Evolutionary conservation across 2,797 vertebrate species (phyloP), one percentile per base, ranked within the genome.

Genomic region (Phoeniculus purpureus): DNA sequence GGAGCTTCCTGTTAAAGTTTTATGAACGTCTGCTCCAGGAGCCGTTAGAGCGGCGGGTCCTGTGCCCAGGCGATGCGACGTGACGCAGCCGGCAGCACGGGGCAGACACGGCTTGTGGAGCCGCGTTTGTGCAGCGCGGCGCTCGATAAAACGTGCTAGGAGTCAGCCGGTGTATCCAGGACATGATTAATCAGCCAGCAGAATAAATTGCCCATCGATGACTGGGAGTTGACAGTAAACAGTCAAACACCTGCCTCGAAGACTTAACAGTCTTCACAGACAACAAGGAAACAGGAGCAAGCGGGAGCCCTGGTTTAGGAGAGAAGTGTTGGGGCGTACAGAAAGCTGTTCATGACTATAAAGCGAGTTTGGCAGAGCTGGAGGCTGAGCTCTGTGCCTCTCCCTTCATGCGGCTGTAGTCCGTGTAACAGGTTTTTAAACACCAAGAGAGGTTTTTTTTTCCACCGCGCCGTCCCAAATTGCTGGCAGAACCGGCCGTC

Each of bases 201-300:
- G 76, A 85, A 90, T 95, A 91, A 93, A 94, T 96, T 94, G 92
- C 92, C 94, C 89, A 60, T 81, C 92, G 92, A 70, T 94, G 92
- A 78, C 81, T 94, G 89, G 59, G 87, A 93, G 89, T 87, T 94
- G 92, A 94, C 92, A 87, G 92, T 89, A 95, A 95, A 96, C 90
- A 93, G 72, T 95, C 93, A 75, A 94, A 90, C 94, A 95, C 94
- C 91, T 95, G 88, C 81, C 90, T 90, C 75, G 81, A 95, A 93
- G 73, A 85, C 88, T 77, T 89, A 26, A 43, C 40, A 68, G 67
- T 83, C 60, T 68, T 85, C 82, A 73, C 11, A 91, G 81, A 75
- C 75, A 90, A 94, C 85, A 55, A 87, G 88, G 84, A 95, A 95
- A 85, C 62, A 95, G 85, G 81, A 89, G 80, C 85, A 88, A 92